Percentiles rank a stretch among this genome's conserved stretches.
Evolutionary conservation across 2,888 invertebrate genomes (phyloP).

Genomic region (Stenolophus ochropezus): DNA sequence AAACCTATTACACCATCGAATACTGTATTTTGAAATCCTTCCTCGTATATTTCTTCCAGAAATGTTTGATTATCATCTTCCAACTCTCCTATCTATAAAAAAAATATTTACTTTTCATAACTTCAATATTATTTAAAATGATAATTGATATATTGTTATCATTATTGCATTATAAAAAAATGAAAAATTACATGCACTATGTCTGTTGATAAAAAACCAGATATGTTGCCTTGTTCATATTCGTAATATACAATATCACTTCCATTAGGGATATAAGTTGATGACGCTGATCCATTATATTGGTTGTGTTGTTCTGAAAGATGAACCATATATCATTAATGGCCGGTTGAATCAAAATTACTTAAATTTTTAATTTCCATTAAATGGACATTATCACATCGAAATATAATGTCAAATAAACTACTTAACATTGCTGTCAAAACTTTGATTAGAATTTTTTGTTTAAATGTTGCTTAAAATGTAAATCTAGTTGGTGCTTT

Average conservation of each 20-base stretch:
- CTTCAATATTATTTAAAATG: no score
- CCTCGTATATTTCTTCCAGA: constrained; percentile 94
- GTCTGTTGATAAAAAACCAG: constrained; percentile 93
- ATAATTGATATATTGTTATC: no score
- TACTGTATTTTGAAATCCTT: constrained; percentile 88
- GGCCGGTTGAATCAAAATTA: no score
- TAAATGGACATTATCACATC: no score
- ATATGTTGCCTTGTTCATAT: constrained; percentile 94
- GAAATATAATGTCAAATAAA: no score
- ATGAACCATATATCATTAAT: no score
- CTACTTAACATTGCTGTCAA: no score
- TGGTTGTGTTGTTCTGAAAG: constrained; percentile 88
- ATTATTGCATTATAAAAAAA: neutral
- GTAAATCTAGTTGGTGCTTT: no score
- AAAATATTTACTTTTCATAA: neutral
- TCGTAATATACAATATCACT: constrained; percentile 90
- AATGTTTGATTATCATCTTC: constrained; percentile 85
- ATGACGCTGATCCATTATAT: constrained; percentile 83
- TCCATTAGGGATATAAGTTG: constrained; percentile 87
- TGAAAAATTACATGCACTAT: constrained; percentile 80
- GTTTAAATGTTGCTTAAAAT: no score
- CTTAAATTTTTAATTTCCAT: no score
- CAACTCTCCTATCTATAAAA: constrained; percentile 80
- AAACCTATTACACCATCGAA: constrained; percentile 97
- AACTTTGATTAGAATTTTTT: no score